Evolutionary conservation across 2,797 vertebrate species (phyloP).

Genomic region (Ataeniobius toweri): DNA sequence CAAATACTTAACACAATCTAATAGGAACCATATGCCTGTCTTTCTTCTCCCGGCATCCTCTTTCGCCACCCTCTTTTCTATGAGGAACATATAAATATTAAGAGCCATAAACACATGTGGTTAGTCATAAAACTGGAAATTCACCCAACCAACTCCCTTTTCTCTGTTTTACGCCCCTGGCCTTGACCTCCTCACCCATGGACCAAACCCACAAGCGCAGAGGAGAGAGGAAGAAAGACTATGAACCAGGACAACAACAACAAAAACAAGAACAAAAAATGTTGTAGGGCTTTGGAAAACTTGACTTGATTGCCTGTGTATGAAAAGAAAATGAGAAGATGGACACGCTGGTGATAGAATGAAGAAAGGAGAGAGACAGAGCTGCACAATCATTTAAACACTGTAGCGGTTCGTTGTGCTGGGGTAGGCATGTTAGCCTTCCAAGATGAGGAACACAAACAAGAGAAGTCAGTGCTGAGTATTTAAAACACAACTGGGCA

Average conservation of each 20-base stretch:
- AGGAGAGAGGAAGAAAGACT: constrained; percentile 35
- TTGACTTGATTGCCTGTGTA: constrained; percentile 69
- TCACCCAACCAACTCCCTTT: constrained; percentile 22
- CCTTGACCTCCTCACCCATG: constrained; percentile 67
- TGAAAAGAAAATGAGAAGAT: constrained; percentile 65
- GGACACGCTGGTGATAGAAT: constrained; percentile 63
- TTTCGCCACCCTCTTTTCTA: constrained; percentile 73
- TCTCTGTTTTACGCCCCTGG: constrained; percentile 62
- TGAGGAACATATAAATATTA: constrained; percentile 82
- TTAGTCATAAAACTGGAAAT: constrained; percentile 77
- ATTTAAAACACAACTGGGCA: constrained; percentile 22
- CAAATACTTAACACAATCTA: constrained; percentile 72
- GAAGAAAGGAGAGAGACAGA: constrained; percentile 21
- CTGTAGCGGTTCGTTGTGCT: constrained; percentile 38
- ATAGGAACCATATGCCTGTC: constrained; percentile 79
- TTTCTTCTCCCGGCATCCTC: constrained; percentile 65
- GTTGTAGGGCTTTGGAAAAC: constrained; percentile 67
- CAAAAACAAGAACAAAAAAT: constrained; percentile 63
- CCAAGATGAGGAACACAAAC: constrained; percentile 52
- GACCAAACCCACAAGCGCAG: constrained; percentile 65
- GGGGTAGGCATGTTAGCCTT: constrained; percentile 16
- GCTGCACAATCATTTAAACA: constrained; percentile 52
- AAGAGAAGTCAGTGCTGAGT: constrained; percentile 30
- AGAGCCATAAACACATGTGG: constrained; percentile 81
- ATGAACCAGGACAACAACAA: constrained; percentile 48